phyloP scores from a whole-genome alignment of 2,797 vertebrate species.

The Jordanella pulchra region DNA sequence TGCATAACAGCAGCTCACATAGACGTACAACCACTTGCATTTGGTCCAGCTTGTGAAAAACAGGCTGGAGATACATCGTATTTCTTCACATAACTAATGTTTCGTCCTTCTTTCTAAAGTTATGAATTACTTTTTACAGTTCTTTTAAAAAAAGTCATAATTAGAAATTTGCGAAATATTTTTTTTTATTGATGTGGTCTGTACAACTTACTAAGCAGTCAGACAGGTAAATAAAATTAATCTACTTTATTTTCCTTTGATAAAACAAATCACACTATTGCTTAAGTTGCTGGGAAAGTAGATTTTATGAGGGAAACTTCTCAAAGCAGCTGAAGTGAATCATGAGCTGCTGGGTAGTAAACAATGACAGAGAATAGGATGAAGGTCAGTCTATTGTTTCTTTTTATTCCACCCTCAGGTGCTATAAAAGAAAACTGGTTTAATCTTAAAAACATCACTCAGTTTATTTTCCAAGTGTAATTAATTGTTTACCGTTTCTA shows the following conservation, averaged over 20 bases:
- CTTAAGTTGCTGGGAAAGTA: background rate
- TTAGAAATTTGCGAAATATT: no score
- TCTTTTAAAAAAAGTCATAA: no score
- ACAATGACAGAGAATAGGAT: slow-evolving; percentile 27
- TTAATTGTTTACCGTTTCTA: background rate
- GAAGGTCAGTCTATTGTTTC: slow-evolving; percentile 39
- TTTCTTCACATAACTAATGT: no score
- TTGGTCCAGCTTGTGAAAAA: no score
- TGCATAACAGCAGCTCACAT: no score
- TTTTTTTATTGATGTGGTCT: background rate
- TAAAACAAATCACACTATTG: background rate
- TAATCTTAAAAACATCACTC: background rate
- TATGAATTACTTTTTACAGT: no score
- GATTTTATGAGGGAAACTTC: background rate
- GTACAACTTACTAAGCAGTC: background rate
- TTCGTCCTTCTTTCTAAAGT: no score
- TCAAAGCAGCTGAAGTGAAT: slow-evolving; percentile 26
- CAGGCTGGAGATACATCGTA: no score
- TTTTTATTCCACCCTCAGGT: slow-evolving; percentile 33
- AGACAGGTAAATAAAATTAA: background rate
- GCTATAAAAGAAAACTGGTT: slow-evolving; percentile 7
- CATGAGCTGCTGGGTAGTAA: slow-evolving; percentile 26
- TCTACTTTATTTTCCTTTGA: background rate
- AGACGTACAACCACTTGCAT: no score
- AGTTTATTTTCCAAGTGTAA: background rate